A percentile compares a stretch with the other conserved stretches of the same genome.
Evolutionary conservation across 2,113 vertebrate species (phyloP).

Genomic region (Pedionomus torquatus): DNA sequence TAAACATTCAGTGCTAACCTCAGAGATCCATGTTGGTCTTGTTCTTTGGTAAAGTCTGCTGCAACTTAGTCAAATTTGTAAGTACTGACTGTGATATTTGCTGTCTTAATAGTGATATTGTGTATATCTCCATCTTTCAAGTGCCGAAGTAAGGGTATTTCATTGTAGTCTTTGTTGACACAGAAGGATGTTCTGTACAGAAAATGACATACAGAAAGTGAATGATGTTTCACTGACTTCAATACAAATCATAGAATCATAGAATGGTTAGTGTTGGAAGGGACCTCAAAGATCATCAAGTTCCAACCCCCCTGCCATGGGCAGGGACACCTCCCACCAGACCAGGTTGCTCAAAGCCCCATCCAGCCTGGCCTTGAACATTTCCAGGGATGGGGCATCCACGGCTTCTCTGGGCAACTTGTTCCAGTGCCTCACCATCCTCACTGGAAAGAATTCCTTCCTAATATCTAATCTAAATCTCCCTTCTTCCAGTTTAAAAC

Average conservation of each 20-base stretch:
- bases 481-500: too few relatives aligned
- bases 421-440: too few relatives aligned
- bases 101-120: background rate
- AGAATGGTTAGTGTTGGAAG: too few relatives aligned
- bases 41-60: background rate
- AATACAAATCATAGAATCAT: background rate
- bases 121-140: background rate
- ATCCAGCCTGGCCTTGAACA: too few relatives aligned
- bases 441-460: too few relatives aligned
- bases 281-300: too few relatives aligned
- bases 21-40: background rate
- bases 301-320: too few relatives aligned
- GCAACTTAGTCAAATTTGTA: background rate
- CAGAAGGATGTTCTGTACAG: background rate
- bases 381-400: too few relatives aligned
- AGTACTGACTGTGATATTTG: background rate
- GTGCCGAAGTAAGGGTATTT: background rate
- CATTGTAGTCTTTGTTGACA: background rate
- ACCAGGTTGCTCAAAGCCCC: too few relatives aligned
- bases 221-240: background rate
- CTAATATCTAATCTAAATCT: too few relatives aligned
- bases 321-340: too few relatives aligned
- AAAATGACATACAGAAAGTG: background rate
- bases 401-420: too few relatives aligned
- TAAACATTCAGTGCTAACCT: background rate